Evolutionary conservation across 1,140 invertebrate genomes (phyloP).

Genomic region (Apis dorsata): DNA sequence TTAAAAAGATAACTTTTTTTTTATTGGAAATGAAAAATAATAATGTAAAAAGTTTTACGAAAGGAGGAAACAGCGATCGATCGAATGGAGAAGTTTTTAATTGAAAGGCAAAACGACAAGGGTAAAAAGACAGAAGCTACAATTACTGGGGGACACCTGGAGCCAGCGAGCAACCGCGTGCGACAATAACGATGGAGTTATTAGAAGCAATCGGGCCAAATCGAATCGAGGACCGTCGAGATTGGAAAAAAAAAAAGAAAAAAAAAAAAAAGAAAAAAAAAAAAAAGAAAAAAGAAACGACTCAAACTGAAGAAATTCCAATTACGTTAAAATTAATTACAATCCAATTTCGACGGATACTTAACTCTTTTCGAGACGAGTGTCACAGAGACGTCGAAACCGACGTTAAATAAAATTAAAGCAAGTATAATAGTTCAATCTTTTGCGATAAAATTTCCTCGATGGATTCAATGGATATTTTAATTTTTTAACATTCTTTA

Average conservation of each 20-base stretch:
- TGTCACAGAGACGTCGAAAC: too few species aligned
- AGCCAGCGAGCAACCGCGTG: neutral
- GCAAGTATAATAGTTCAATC: too few species aligned
- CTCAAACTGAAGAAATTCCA: too few species aligned
- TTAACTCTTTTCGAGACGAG: too few species aligned
- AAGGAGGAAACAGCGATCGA: neutral
- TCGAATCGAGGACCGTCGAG: neutral
- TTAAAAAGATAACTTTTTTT: too few species aligned
- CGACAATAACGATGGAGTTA: conserved; percentile 3
- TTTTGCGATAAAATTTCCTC: too few species aligned
- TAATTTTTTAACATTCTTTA: too few species aligned
- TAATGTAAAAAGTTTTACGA: neutral
- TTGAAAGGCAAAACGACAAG: conserved; percentile 1
- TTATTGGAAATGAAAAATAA: neutral
- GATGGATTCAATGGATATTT: too few species aligned
- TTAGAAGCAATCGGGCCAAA: conserved; percentile 3
- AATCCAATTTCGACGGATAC: too few species aligned
- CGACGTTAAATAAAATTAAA: too few species aligned
- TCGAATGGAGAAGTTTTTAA: neutral
- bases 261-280: neutral
- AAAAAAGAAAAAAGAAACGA: too few species aligned
- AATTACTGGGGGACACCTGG: neutral
- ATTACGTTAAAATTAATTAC: too few species aligned
- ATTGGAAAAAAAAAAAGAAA: neutral
- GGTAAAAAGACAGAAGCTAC: neutral